Percentiles rank a stretch among this genome's conserved stretches.
phyloP scores from a whole-genome alignment of 2,797 vertebrate species.

The Perodicticus potto region DNA sequence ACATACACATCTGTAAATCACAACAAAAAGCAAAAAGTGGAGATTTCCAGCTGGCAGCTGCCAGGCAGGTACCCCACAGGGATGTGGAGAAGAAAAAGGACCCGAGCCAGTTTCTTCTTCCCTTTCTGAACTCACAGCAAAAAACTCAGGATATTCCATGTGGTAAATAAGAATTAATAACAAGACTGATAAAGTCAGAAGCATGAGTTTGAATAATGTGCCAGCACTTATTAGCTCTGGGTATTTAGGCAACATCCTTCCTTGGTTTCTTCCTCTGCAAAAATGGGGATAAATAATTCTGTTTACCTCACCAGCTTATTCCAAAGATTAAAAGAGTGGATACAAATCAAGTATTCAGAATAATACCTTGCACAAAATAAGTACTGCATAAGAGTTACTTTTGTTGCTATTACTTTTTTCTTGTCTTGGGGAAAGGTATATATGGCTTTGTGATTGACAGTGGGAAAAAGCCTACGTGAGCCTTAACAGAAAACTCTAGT shows the following conservation, averaged over 20 bases:
- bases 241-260: neutral
- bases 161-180: constrained; percentile 26
- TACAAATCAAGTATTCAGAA: neutral
- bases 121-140: neutral
- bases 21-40: constrained; percentile 18
- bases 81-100: neutral
- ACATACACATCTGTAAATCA: neutral
- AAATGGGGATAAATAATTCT: neutral
- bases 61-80: neutral
- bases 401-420: neutral
- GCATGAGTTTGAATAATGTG: neutral
- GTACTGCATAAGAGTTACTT: neutral
- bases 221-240: neutral
- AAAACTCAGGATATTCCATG: constrained; percentile 4
- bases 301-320: neutral
- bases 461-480: neutral
- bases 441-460: neutral
- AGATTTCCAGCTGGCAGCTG: neutral
- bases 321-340: neutral
- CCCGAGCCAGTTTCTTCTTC: neutral
- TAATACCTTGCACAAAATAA: neutral
- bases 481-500: constrained; percentile 11
- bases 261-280: neutral
- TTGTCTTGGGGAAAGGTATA: neutral
- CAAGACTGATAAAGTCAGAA: neutral